Conservation (phyloP, 1,140 invertebrate genomes). For the Frieseomelitta varia region DNA sequence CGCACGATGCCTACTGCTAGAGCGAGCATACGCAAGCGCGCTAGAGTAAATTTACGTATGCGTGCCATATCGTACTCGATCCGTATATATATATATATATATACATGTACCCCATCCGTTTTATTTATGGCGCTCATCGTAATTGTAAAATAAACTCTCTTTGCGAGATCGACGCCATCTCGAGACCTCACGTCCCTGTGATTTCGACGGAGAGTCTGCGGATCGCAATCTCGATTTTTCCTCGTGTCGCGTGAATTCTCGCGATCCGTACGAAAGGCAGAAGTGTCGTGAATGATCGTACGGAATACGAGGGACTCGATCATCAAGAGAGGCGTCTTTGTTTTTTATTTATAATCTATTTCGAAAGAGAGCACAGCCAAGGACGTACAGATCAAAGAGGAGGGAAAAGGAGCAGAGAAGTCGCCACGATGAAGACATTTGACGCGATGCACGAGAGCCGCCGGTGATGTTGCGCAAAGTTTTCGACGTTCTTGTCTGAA, state of each 20-base stretch:
- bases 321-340: not conserved
- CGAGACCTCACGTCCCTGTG: conserved; percentile 11
- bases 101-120: conserved; percentile 2
- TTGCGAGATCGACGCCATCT: conserved; percentile 22
- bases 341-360: not conserved
- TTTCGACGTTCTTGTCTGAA: conserved; percentile 2
- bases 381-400: not conserved
- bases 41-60: not conserved
- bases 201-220: not conserved
- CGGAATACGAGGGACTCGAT: not conserved
- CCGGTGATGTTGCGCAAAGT: not conserved
- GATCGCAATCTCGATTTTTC: not conserved
- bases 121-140: conserved; percentile 63
- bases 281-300: no score
- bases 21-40: not conserved
- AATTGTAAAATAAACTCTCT: conserved; percentile 64
- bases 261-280: not conserved
- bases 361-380: not conserved
- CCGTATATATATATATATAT: conserved; percentile 29
- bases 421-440: not conserved
- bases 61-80: not conserved
- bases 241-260: not conserved
- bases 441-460: not conserved
- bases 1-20: not conserved
- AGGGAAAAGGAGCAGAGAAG: not conserved